These are phyloP conservation scores for Dromaius novaehollandiae DNA, from an alignment of 2,113 vertebrate species.

Conservation along the genomic window DNA sequence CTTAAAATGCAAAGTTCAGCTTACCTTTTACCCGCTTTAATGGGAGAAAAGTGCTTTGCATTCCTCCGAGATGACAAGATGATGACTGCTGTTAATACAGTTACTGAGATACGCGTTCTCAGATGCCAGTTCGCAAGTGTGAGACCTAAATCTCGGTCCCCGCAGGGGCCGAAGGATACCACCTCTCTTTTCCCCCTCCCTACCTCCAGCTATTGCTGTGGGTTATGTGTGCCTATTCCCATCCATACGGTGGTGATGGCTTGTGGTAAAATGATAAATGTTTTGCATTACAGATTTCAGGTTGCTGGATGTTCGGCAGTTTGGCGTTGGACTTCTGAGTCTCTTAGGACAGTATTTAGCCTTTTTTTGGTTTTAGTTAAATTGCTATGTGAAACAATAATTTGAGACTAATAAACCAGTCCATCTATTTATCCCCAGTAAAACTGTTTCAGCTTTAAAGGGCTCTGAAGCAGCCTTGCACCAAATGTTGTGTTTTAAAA, in stretches of 20 bases:
- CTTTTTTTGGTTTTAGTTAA: background rate
- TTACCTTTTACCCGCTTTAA: background rate
- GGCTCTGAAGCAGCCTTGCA: background rate
- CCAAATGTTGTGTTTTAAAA: background rate
- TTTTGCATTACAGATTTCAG: background rate
- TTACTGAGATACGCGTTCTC: accelerated
- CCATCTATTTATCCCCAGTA: background rate
- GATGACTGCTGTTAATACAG: accelerated
- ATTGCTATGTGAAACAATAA: background rate
- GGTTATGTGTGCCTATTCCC: background rate
- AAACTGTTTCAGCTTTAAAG: background rate
- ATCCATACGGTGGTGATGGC: background rate
- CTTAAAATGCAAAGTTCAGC: background rate
- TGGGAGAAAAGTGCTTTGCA: background rate
- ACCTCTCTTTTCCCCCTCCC: background rate
- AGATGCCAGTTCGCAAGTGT: background rate
- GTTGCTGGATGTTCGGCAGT: background rate
- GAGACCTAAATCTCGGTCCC: background rate
- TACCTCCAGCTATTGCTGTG: accelerated
- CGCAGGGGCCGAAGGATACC: accelerated
- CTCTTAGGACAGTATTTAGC: background rate
- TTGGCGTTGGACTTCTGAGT: background rate
- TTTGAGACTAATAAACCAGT: background rate
- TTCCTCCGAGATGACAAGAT: background rate
- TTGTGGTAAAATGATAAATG: background rate